Evolutionary conservation across 2,113 vertebrate genomes (phyloP), one percentile per base, ranked within the genome.

Genomic region (Pluvialis apricaria): DNA sequence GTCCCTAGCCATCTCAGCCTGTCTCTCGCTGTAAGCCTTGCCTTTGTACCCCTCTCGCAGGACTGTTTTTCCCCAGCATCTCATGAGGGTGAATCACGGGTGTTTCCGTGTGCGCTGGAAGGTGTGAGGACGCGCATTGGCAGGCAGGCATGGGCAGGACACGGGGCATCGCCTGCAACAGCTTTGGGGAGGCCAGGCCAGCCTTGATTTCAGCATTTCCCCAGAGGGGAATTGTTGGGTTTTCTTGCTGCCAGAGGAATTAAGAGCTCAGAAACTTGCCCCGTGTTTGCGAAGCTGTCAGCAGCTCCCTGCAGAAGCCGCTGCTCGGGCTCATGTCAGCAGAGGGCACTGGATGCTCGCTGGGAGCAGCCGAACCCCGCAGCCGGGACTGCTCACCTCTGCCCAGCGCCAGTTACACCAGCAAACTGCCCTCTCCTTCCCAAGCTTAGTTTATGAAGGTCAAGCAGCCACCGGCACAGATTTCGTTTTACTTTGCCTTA

Each of bases 311-410:
- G 32, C n/a, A 17, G 21, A 15, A 54, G 45, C 68, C 32, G 55
- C 60, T 32, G 42, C 36, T 32, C 6, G 2, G 32, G 22, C 21
- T 10, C 2, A 7, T 34, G 76, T 64, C 96, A 69, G 95, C 95
- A 97, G 95, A 86, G 95, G 93, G 96, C 82, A 75, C 65, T 73
- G 80, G 40, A 13, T 8, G 42, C 60, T 66, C 69, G 32, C 40
- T 4, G 61, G 49, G 24, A 58, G 32, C 31, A n/a, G n/a, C 21
- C n/a, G 10, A 14, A 32, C 22, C 29, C 45, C 18, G 19, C 36
- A 24, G 45, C n/a, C 5, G 7, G 40, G 17, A 6, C 45, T 3
- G n/a, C 10, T 13, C 40, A 1, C 17, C 34, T 31, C 19, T 14
- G 42, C 64, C 25, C 49, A 51, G 21, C 22, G 49, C 49, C 49